Evolutionary conservation across 2,113 vertebrate genomes (phyloP).

Genomic region (Nerophis ophidion): DNA sequence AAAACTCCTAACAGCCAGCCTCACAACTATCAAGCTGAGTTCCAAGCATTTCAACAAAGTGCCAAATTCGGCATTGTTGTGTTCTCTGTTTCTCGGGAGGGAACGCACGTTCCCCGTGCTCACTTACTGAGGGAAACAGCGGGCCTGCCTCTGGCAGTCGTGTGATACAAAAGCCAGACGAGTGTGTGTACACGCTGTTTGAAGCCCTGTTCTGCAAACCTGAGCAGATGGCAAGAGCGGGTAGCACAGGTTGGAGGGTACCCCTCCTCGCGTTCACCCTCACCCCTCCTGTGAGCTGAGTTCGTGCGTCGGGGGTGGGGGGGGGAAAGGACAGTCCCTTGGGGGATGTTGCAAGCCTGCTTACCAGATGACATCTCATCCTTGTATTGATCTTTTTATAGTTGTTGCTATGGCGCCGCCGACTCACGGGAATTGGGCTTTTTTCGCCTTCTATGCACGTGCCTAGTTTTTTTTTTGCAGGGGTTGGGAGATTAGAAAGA

Average conservation of each 20-base stretch:
- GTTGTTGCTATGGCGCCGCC: constrained; percentile 41
- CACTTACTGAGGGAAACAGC: constrained; percentile 39
- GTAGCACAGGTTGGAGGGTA: constrained; percentile 57
- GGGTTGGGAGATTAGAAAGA: constrained; percentile 4
- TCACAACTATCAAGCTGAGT: constrained; percentile 31
- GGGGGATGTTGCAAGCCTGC: constrained; percentile 66
- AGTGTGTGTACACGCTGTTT: constrained; percentile 29
- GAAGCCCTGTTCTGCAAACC: constrained; percentile 50
- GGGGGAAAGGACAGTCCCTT: constrained; percentile 50
- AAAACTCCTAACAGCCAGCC: constrained; percentile 22
- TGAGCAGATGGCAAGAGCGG: constrained; percentile 64
- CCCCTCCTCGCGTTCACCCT: constrained; percentile 24
- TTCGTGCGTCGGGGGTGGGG: constrained; percentile 52
- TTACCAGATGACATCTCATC: constrained; percentile 73
- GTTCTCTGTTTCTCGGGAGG: constrained; percentile 26
- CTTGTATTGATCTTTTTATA: constrained; percentile 70
- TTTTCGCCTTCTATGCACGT: constrained; percentile 37
- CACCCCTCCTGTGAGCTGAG: constrained; percentile 43
- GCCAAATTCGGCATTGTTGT: constrained; percentile 34
- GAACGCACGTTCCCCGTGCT: constrained; percentile 28
- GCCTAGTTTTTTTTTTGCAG: constrained; percentile 36
- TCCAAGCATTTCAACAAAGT: constrained; percentile 39
- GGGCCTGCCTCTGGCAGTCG: constrained; percentile 46
- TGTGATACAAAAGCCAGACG: constrained; percentile 51
- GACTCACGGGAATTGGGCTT: constrained; percentile 50